A percentile compares a stretch with the other conserved stretches of the same genome.
These are phyloP conservation scores for Leptopilina syphax DNA, from an alignment of 2,888 invertebrate species.

Conservation along the genomic window DNA sequence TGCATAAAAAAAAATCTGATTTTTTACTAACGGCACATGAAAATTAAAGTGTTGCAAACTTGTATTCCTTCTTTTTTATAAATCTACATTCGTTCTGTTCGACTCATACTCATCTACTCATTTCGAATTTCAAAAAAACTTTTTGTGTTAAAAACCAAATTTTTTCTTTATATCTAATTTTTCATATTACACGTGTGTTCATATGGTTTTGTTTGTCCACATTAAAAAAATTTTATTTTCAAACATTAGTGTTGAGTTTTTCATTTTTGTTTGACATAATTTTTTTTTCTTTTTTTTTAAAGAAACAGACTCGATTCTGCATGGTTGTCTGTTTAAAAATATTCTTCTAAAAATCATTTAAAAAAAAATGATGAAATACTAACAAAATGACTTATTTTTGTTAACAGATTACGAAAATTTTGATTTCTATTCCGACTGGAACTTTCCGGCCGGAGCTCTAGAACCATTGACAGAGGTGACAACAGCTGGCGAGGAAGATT, in stretches of 20 bases:
- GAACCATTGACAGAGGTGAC: constrained; percentile 12
- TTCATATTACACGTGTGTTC: too few species aligned
- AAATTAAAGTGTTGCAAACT: too few species aligned
- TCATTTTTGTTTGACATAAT: neutral
- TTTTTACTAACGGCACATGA: too few species aligned
- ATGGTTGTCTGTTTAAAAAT: constrained; percentile 5
- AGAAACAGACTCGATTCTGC: neutral
- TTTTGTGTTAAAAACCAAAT: too few species aligned
- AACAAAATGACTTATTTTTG: neutral
- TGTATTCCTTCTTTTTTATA: too few species aligned
- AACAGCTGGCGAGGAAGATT: neutral
- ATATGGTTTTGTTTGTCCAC: too few species aligned
- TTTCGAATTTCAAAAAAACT: too few species aligned
- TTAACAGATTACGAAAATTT: constrained; percentile 22
- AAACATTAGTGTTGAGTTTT: constrained; percentile 4
- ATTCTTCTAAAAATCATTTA: neutral
- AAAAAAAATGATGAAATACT: neutral
- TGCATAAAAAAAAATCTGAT: too few species aligned
- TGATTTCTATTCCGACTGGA: constrained; percentile 8
- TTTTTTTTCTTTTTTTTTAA: neutral
- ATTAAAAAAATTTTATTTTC: too few species aligned
- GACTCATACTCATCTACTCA: too few species aligned
- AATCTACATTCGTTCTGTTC: too few species aligned
- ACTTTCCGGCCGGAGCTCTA: neutral
- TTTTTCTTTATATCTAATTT: too few species aligned